Conservation (phyloP, 2,888 invertebrate genomes). For the Tolmerus cingulatus region DNA sequence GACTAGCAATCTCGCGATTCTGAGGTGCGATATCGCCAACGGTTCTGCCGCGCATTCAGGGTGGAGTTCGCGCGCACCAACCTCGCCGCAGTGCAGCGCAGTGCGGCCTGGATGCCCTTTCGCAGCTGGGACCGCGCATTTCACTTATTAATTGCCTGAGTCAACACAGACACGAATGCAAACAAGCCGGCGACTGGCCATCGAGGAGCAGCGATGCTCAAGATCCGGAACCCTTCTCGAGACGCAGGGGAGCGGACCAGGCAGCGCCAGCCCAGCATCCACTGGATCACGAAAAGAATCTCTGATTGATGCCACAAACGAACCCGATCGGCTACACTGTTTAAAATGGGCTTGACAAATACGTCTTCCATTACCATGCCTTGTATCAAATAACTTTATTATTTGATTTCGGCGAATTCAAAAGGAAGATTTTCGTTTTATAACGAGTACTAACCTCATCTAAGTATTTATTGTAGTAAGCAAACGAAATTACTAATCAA, state of each 20-base stretch:
- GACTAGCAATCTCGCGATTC: neutral
- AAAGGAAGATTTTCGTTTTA: too few species aligned
- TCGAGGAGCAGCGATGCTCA: neutral
- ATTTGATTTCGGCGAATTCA: too few species aligned
- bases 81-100: neutral
- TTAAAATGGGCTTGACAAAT: neutral
- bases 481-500: too few species aligned
- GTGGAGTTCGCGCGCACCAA: neutral
- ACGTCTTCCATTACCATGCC: neutral
- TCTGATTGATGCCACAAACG: neutral
- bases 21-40: neutral
- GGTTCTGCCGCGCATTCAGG: neutral
- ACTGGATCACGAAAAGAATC: neutral
- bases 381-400: too few species aligned
- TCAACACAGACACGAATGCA: conserved; percentile 54
- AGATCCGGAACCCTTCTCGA: neutral
- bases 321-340: neutral
- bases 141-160: conserved; percentile 53
- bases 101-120: conserved; percentile 37
- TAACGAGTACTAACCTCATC: too few species aligned
- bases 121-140: conserved; percentile 36
- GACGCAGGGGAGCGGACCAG: neutral
- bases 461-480: too few species aligned
- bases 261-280: neutral
- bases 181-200: conserved; percentile 47